Conservation (phyloP, 2,888 invertebrate genomes). For the Leptogaster cylindrica region DNA sequence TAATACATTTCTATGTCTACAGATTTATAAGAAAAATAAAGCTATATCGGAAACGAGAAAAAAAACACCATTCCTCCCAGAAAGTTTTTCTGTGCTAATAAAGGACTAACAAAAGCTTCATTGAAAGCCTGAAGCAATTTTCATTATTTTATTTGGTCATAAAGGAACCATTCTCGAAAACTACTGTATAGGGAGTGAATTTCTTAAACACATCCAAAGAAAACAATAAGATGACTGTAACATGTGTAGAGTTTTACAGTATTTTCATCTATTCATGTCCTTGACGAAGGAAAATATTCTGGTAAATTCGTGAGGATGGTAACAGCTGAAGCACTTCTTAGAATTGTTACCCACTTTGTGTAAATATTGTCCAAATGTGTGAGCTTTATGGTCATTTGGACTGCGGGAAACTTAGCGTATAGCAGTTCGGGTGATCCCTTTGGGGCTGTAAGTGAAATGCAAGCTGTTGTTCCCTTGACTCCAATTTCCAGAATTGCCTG, state of each 20-base stretch:
- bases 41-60: no score
- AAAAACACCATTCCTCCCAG: no score
- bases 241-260: constrained; percentile 35
- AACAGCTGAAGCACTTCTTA: constrained; percentile 22
- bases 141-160: constrained; percentile 61
- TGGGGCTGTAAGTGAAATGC: no score
- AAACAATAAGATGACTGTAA: constrained; percentile 4
- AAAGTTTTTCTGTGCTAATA: constrained; percentile 58
- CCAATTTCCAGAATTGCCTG: no score
- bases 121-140: constrained; percentile 54
- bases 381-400: constrained; percentile 11
- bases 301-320: neutral
- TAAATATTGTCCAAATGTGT: constrained; percentile 31
- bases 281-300: constrained; percentile 2
- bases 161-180: constrained; percentile 52
- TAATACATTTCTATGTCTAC: no score
- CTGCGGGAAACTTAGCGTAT: no score
- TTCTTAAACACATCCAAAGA: constrained; percentile 15
- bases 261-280: constrained; percentile 36
- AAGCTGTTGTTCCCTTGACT: no score
- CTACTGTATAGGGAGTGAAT: constrained; percentile 13
- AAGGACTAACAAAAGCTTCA: constrained; percentile 57
- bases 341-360: constrained; percentile 30
- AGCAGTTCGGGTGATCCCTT: no score
- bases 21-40: no score